Base-by-base conservation (phyloP, 2,113 vertebrate species). In the Ptychochromis oligacanthus region DNA sequence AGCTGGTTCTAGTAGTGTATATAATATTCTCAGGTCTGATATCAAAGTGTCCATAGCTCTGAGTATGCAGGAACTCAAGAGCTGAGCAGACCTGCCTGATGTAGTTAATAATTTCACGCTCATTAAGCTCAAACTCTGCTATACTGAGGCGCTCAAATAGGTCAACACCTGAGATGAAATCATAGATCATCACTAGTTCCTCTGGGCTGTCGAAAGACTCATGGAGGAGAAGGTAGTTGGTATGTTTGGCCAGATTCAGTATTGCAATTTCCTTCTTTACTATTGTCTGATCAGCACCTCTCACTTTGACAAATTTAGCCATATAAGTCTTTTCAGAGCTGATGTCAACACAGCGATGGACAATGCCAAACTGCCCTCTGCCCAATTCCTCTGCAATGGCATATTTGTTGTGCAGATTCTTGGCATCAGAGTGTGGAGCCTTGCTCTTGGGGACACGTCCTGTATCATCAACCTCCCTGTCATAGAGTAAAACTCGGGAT, bases 211-310 rank as follows among this genome's bases (percentile, higher is more conserved):
- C 97, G 80, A 98, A 99, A 36, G 98, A 99, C 92, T 99, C 97
- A 11, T 98, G 97, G 61, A 99, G 97, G 58, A 97, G 95, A 77
- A 99, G 91, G 91, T 97, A 97, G 91, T 97, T 99, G 81, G 43
- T 90, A 85, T 99, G 98, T 75, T 96, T 97, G 70, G 97, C 95
- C 49, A 97, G 87, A 81, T 98, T 99, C 58, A 99, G 93, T 58
- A 97, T 97, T 76, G 97, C 97, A 91, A 99, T 99, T 96, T 99
- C 98, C 89, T 99, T 99, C 95, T 99, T 99, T 82, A 99, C 96
- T 17, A 97, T 88, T 83, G 97, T 95, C 91, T 99, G 98, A 93
- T 99, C 98, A 15, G 97, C 96, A 70, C 98, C 98, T 94, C 97
- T 98, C 82, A 99, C 97, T 96, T 99, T 99, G 74, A 98, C 95